Evolutionary conservation across 2,113 vertebrate genomes (phyloP).

Genomic region (Chinchilla lanigera): DNA sequence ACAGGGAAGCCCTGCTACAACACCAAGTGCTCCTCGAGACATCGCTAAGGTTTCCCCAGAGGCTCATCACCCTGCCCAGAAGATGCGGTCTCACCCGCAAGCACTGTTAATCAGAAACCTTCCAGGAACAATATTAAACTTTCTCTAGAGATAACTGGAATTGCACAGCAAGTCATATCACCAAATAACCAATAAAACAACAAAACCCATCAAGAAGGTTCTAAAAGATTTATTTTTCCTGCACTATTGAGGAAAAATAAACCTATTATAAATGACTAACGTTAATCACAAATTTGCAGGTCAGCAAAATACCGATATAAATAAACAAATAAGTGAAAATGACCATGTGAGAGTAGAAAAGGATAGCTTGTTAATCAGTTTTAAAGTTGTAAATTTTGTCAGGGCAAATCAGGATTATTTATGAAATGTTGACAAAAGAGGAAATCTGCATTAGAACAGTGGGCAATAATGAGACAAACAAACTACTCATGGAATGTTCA

Average conservation of each 20-base stretch:
- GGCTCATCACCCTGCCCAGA: not conserved
- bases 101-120: conserved; percentile 32
- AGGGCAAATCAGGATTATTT: conserved; percentile 35
- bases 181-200: conserved; percentile 77
- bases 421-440: conserved; percentile 41
- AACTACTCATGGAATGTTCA: not conserved
- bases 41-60: not conserved
- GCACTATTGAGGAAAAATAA: conserved; percentile 1
- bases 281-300: conserved; percentile 66
- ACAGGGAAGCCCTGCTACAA: not conserved
- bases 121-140: conserved; percentile 61
- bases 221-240: conserved; percentile 59
- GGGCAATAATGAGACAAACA: not conserved
- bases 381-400: conserved; percentile 53
- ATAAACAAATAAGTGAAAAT: not conserved
- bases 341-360: conserved; percentile 36
- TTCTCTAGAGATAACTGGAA: conserved; percentile 59
- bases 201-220: conserved; percentile 31
- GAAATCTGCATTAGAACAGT: not conserved
- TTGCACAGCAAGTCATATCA: conserved; percentile 60
- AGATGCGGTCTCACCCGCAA: not conserved
- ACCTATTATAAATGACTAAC: conserved; percentile 30
- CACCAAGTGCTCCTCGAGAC: not conserved
- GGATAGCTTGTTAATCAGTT: conserved; percentile 61
- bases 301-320: conserved; percentile 62